Conservation (phyloP, 2,888 invertebrate species). For the Amorpha juglandis region DNA sequence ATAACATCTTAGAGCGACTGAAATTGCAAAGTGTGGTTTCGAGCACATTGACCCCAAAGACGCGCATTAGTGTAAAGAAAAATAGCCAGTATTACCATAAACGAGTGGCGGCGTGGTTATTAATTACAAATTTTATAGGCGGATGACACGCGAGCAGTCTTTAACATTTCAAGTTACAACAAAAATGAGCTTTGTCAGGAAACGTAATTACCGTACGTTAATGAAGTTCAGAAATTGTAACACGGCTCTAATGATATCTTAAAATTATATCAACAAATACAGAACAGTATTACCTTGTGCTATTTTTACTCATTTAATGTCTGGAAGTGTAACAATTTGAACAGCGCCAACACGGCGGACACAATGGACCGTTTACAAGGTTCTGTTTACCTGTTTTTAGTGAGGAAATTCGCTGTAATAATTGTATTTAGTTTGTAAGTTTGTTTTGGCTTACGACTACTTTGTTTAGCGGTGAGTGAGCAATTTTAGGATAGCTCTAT, state of each 20-base stretch:
- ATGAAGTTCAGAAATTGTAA: constrained; percentile 12
- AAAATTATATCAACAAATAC: constrained; percentile 24
- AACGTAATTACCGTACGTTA: constrained; percentile 5
- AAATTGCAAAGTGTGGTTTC: constrained; percentile 79
- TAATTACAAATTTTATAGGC: constrained; percentile 76
- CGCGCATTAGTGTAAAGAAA: constrained; percentile 76
- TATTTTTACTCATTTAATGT: constrained; percentile 8
- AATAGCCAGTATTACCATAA: constrained; percentile 74
- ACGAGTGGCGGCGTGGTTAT: constrained; percentile 74
- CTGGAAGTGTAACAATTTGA: background rate
- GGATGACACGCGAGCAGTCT: constrained; percentile 63
- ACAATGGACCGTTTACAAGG: constrained; percentile 9
- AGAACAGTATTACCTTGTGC: background rate
- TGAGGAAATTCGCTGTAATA: constrained; percentile 15
- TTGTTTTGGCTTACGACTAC: constrained; percentile 45
- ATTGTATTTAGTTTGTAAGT: constrained; percentile 35
- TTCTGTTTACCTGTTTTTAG: constrained; percentile 19
- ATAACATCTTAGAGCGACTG: constrained; percentile 75
- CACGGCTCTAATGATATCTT: constrained; percentile 10
- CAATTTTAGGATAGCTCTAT: background rate
- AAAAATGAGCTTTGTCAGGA: constrained; percentile 23
- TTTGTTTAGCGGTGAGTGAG: constrained; percentile 23
- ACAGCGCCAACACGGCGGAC: background rate
- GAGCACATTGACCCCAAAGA: constrained; percentile 72
- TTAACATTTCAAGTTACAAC: constrained; percentile 34